A percentile compares a stretch with the other conserved stretches of the same genome.
phyloP scores from a whole-genome alignment of 2,797 vertebrate genomes.

The Gallirallus australis region DNA sequence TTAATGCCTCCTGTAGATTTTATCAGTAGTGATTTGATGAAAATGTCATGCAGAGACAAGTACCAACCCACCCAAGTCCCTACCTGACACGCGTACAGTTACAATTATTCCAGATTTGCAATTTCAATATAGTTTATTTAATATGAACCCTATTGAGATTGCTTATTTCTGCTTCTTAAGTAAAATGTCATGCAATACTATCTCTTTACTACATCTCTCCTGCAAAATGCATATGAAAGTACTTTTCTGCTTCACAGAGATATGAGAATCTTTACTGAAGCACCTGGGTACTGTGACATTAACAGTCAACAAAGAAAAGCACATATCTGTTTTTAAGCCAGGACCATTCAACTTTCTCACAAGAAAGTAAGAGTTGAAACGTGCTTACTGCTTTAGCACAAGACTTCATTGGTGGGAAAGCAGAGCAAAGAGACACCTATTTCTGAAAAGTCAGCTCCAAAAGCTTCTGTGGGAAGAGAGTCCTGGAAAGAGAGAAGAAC shows the following conservation, averaged over 20 bases:
- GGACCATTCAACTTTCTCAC: neutral
- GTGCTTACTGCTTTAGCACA: neutral
- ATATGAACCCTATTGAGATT: neutral
- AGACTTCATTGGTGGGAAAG: neutral
- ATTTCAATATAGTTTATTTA: neutral
- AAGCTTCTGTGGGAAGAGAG: neutral
- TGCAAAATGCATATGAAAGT: neutral
- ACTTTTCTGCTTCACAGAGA: constrained; percentile 1
- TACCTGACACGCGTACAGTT: neutral
- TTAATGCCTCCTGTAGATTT: neutral
- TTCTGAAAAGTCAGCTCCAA: neutral
- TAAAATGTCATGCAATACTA: constrained; percentile 13
- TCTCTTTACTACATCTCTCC: neutral
- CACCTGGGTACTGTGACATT: constrained; percentile 9
- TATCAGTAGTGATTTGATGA: neutral
- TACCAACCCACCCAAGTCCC: neutral
- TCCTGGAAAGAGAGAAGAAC: neutral
- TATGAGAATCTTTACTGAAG: neutral
- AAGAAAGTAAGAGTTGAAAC: neutral
- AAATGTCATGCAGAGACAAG: neutral
- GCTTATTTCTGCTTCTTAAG: constrained; percentile 26
- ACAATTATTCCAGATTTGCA: neutral
- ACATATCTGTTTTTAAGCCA: neutral
- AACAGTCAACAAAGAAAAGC: constrained; percentile 33
- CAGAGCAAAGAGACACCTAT: neutral